phyloP scores from a whole-genome alignment of 2,888 invertebrate genomes.

The Drosophila borborema region DNA sequence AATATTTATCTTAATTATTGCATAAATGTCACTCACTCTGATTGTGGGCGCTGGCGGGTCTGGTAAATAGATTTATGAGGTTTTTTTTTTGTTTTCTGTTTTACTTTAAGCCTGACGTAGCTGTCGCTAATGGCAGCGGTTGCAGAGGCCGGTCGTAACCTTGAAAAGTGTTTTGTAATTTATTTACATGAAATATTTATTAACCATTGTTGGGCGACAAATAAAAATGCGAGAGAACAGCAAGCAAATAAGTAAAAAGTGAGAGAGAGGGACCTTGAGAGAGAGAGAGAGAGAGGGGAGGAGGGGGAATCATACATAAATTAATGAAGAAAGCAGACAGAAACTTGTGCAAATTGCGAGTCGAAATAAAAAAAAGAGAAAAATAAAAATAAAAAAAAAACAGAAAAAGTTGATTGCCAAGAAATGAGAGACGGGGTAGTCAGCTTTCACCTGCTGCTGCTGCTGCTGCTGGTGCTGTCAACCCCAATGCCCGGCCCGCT shows the following conservation, averaged over 20 bases:
- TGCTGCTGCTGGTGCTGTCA: background rate
- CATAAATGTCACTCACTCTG: constrained; percentile 44
- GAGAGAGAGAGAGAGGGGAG: background rate
- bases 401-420: constrained; percentile 47
- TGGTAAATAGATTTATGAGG: constrained; percentile 33
- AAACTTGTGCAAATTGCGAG: constrained; percentile 46
- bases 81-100: background rate
- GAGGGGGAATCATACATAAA: constrained; percentile 50
- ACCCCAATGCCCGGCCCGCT: background rate
- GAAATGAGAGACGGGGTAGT: constrained; percentile 18
- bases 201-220: constrained; percentile 69
- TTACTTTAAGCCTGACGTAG: constrained; percentile 10
- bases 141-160: constrained; percentile 57
- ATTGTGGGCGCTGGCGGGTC: background rate
- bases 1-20: constrained; percentile 73
- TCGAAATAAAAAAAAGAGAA: constrained; percentile 14
- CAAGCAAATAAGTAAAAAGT: background rate
- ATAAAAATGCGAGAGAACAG: constrained; percentile 43
- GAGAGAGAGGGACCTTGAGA: background rate
- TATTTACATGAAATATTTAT: constrained; percentile 77
- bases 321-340: constrained; percentile 50
- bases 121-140: constrained; percentile 31
- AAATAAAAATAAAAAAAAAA: background rate
- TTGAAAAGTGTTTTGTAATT: constrained; percentile 77
- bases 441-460: constrained; percentile 6